These are phyloP conservation scores for Saturnia pavonia DNA, from an alignment of 2,888 invertebrate genomes.

Conservation along the genomic window DNA sequence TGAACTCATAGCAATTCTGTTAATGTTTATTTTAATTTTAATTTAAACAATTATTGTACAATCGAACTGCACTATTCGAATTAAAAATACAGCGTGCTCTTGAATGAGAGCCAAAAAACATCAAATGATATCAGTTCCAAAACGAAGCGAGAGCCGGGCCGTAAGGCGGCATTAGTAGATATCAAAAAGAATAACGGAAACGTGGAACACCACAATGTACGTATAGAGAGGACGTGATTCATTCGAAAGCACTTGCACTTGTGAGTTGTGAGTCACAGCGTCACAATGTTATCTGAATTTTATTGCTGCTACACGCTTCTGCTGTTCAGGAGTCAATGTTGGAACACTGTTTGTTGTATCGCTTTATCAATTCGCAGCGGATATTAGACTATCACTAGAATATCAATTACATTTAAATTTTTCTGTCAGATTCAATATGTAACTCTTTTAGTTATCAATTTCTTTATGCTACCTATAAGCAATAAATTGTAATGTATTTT, in stretches of 20 bases:
- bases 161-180: constrained; percentile 47
- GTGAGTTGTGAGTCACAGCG: constrained; percentile 51
- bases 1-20: constrained; percentile 13
- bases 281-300: constrained; percentile 66
- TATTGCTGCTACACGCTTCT: constrained; percentile 54
- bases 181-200: constrained; percentile 67
- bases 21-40: constrained; percentile 25
- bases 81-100: constrained; percentile 58
- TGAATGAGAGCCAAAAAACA: constrained; percentile 68
- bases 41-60: constrained; percentile 48
- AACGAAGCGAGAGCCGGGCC: constrained; percentile 58
- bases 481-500: not conserved
- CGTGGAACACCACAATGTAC: constrained; percentile 48
- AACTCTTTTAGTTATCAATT: not conserved
- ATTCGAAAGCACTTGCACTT: constrained; percentile 57
- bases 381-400: constrained; percentile 53
- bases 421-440: constrained; percentile 22
- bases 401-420: constrained; percentile 46
- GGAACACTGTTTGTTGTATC: constrained; percentile 51
- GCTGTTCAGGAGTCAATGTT: constrained; percentile 38
- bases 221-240: constrained; percentile 68
- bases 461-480: not conserved
- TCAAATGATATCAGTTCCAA: constrained; percentile 63
- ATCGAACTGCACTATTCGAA: constrained; percentile 53
- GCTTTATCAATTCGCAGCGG: constrained; percentile 66